Conservation (phyloP, 2,113 vertebrate genomes). For the Sitta europaea region DNA sequence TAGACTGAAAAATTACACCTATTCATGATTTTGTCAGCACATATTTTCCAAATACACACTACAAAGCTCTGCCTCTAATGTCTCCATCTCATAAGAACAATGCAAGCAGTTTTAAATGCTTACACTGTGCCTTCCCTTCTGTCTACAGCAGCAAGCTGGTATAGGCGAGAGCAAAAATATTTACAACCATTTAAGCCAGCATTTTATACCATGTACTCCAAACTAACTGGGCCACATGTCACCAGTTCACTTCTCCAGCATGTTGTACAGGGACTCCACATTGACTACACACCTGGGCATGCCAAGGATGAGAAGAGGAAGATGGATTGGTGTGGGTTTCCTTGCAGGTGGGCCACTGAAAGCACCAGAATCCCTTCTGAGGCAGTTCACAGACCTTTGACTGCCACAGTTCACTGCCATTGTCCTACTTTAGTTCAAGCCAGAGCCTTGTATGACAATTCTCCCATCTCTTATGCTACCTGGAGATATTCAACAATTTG, state of each 20-base stretch:
- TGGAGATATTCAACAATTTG: background rate
- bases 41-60: background rate
- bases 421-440: background rate
- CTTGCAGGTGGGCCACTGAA: background rate
- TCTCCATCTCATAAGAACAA: background rate
- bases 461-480: background rate
- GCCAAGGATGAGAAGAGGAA: background rate
- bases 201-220: background rate
- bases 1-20: background rate
- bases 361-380: background rate
- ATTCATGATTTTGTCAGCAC: background rate
- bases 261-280: too few species aligned
- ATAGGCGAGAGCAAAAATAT: background rate
- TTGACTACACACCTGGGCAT: rapidly evolving
- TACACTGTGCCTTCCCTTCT: background rate
- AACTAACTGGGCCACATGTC: background rate
- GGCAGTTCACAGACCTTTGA: background rate
- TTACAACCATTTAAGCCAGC: background rate
- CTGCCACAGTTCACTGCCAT: background rate
- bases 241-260: background rate
- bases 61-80: background rate
- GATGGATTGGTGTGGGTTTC: background rate
- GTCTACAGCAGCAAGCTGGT: background rate
- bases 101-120: background rate
- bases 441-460: background rate